Percentiles rank a stretch among this genome's conserved stretches.
Conservation (phyloP, 2,888 invertebrate species). For the Matsumyia berberina region DNA sequence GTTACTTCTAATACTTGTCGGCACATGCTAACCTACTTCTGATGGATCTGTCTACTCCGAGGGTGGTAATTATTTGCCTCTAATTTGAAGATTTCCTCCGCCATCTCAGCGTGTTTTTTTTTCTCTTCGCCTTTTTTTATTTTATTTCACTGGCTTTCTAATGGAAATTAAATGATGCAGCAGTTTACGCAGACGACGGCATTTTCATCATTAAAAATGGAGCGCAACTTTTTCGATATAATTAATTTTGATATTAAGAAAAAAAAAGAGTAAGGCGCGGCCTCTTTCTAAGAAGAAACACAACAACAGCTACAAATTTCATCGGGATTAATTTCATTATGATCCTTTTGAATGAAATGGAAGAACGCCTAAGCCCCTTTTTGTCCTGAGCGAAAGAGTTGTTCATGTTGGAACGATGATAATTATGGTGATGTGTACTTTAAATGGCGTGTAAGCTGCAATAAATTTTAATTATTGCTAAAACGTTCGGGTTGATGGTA, state of each 20-base stretch:
- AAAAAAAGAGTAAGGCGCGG: neutral
- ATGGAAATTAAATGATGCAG: constrained; percentile 72
- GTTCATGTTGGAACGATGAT: neutral
- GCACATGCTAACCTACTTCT: constrained; percentile 48
- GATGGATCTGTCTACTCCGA: constrained; percentile 54
- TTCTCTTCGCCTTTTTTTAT: neutral
- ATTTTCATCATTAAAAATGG: constrained; percentile 56
- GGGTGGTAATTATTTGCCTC: constrained; percentile 66
- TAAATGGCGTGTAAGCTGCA: constrained; percentile 15
- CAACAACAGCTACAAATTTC: constrained; percentile 33
- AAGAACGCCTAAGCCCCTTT: neutral
- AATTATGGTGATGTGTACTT: constrained; percentile 1
- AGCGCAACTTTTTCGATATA: constrained; percentile 54
- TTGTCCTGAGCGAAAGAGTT: constrained; percentile 28
- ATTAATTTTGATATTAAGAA: constrained; percentile 60
- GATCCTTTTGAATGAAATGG: constrained; percentile 47
- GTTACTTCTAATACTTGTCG: constrained; percentile 45
- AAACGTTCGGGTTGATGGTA: neutral
- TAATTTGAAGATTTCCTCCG: constrained; percentile 55
- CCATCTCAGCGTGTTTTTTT: constrained; percentile 28
- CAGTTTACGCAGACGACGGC: constrained; percentile 48
- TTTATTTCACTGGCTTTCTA: constrained; percentile 31
- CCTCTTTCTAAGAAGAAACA: neutral
- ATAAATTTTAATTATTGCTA: constrained; percentile 33
- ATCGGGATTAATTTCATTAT: constrained; percentile 65